Evolutionary conservation across 2,888 invertebrate species (phyloP).

Genomic region (Perdita meconis): DNA sequence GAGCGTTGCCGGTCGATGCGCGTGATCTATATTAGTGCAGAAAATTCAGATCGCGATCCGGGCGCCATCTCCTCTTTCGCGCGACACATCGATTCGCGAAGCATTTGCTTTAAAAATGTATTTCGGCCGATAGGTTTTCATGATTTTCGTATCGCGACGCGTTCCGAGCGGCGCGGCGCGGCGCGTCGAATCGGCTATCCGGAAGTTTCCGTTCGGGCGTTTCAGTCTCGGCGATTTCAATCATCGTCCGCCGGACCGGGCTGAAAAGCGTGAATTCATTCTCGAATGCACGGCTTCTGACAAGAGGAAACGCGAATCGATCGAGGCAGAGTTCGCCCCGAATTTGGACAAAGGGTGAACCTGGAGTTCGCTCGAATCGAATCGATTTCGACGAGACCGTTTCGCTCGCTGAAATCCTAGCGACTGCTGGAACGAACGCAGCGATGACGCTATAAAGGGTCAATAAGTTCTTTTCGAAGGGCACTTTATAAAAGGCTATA

Average conservation of each 20-base stretch:
- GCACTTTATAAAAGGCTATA: conserved; percentile 8
- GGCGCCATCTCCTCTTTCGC: no score
- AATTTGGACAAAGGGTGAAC: conserved; percentile 34
- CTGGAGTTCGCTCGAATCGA: conserved; percentile 32
- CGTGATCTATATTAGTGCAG: conserved; percentile 38
- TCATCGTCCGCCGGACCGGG: background rate
- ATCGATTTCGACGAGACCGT: conserved; percentile 16
- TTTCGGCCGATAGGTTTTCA: no score
- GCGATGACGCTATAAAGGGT: conserved; percentile 14
- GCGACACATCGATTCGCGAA: no score
- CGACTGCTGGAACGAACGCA: conserved; percentile 13
- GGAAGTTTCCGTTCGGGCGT: no score
- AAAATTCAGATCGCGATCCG: background rate
- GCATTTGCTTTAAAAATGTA: no score
- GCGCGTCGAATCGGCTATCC: no score
- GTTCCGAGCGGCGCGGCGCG: no score
- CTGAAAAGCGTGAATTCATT: background rate
- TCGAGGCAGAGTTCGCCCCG: background rate
- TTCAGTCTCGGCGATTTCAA: conserved; percentile 1
- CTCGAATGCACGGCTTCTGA: background rate
- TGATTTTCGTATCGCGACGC: no score
- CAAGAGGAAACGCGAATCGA: conserved; percentile 7
- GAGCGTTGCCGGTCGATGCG: conserved; percentile 44
- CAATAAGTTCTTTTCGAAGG: conserved; percentile 36
- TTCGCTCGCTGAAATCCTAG: conserved; percentile 29